phyloP scores from a whole-genome alignment of 2,888 invertebrate genomes.

The Pasiphila rectangulata region DNA sequence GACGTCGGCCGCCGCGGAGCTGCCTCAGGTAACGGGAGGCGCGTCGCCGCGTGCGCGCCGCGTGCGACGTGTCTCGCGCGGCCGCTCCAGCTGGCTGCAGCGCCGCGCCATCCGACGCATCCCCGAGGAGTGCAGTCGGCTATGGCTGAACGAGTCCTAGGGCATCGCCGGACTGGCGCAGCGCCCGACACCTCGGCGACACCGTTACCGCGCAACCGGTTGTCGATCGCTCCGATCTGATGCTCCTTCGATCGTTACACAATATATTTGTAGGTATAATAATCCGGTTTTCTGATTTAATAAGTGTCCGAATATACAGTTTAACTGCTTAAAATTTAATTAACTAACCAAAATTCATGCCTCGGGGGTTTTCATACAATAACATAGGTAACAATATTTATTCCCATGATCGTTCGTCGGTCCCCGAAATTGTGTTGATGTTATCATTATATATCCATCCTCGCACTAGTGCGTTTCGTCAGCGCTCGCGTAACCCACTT shows the following conservation, averaged over 20 bases:
- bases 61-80: slow-evolving; percentile 9
- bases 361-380: neutral
- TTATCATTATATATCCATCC: slow-evolving; percentile 31
- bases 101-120: too few relatives aligned
- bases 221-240: slow-evolving; percentile 5
- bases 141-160: too few relatives aligned
- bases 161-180: neutral
- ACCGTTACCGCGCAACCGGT: slow-evolving; percentile 17
- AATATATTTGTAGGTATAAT: too few relatives aligned
- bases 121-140: too few relatives aligned
- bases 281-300: too few relatives aligned
- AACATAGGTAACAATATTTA: neutral
- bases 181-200: slow-evolving; percentile 18
- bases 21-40: slow-evolving; percentile 53
- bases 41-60: slow-evolving; percentile 14
- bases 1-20: slow-evolving; percentile 2
- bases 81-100: slow-evolving; percentile 7
- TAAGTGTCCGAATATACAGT: too few relatives aligned
- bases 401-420: neutral
- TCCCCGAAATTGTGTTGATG: slow-evolving; percentile 4
- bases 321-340: neutral
- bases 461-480: slow-evolving; percentile 51
- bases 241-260: too few relatives aligned
- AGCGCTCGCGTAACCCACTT: slow-evolving; percentile 54
- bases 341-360: neutral